phyloP scores from a whole-genome alignment of 2,888 invertebrate species.

The Caenorhabditis becei region DNA sequence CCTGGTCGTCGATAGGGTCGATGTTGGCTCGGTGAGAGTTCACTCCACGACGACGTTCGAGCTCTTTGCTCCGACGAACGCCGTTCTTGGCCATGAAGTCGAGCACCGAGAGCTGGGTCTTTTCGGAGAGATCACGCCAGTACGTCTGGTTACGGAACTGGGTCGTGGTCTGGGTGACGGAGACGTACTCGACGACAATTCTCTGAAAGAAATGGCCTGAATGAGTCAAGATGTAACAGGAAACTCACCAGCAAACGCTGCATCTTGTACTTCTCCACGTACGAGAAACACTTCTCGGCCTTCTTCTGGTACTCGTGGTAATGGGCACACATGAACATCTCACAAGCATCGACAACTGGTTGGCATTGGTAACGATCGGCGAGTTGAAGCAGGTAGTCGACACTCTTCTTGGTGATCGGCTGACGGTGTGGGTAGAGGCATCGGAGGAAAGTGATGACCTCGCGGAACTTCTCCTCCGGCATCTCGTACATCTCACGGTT shows the following conservation, averaged over 20 bases:
- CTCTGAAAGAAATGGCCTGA: conserved; percentile 9
- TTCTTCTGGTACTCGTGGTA: conserved; percentile 50
- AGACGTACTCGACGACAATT: conserved; percentile 30
- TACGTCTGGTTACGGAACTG: conserved; percentile 36
- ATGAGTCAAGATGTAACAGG: not conserved
- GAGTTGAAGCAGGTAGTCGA: conserved; percentile 40
- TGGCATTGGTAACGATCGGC: conserved; percentile 52
- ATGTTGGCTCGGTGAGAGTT: conserved; percentile 35
- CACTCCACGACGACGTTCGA: conserved; percentile 37
- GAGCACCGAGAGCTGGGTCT: conserved; percentile 34
- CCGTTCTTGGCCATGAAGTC: conserved; percentile 41
- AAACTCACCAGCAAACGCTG: conserved; percentile 36
- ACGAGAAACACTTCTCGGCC: conserved; percentile 48
- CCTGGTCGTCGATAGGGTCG: conserved; percentile 41
- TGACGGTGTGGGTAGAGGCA: conserved; percentile 47
- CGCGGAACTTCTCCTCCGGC: conserved; percentile 42
- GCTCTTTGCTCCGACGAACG: conserved; percentile 5
- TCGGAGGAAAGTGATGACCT: conserved; percentile 34
- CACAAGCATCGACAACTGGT: conserved; percentile 43
- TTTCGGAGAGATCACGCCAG: conserved; percentile 40
- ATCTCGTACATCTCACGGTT: conserved; percentile 24
- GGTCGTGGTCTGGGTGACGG: conserved; percentile 22
- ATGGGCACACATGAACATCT: conserved; percentile 57
- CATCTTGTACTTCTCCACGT: conserved; percentile 49
- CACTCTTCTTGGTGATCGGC: conserved; percentile 32